Evolutionary conservation across 2,797 vertebrate species (phyloP), one percentile per base, ranked within the genome.

Genomic region (Columba guinea): DNA sequence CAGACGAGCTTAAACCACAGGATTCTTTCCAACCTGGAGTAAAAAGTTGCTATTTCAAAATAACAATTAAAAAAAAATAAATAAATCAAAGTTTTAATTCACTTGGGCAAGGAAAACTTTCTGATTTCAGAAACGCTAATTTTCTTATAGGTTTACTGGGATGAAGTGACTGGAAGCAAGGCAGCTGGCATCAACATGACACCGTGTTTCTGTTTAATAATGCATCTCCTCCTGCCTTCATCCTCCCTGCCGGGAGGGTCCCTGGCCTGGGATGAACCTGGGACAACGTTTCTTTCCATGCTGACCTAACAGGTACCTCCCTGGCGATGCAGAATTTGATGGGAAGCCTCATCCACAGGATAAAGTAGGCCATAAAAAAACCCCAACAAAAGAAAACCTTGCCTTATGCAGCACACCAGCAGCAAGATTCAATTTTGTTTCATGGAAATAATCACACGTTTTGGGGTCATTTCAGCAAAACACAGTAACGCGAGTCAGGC

Each of bases 261-360:
- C 49, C 19, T 7, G 27, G 13, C 39, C 62, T 2, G 0, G 59
- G 21, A 28, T 27, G 44, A 37, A 13, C 21, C 53, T 4, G 0
- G 34, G 37, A 14, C 0, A 5, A 32, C 13, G 41, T 62, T 34
- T 53, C 32, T 67, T 48, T 39, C 76, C 24, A 3, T 30, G 35
- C 30, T 23, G 79, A 46, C 26, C 55, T 55, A 21, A 23, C 5
- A 30, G 13, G 34, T 20, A 24, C 35, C 62, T 56, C 46, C 62
- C 46, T 44, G 32, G 52, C 28, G 2, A 11, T 1, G 22, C 13
- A 62, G 23, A 35, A 6, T 32, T 62, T 62, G 32, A 52, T 34
- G 30, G 26, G 20, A 79, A 94, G 6, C 23, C 28, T 59, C 11
- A 4, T 28, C 59, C 51, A 2, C 0, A 2, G 23, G 44, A 55